Conservation (phyloP, 2,888 invertebrate species). For the Idaea biselata region DNA sequence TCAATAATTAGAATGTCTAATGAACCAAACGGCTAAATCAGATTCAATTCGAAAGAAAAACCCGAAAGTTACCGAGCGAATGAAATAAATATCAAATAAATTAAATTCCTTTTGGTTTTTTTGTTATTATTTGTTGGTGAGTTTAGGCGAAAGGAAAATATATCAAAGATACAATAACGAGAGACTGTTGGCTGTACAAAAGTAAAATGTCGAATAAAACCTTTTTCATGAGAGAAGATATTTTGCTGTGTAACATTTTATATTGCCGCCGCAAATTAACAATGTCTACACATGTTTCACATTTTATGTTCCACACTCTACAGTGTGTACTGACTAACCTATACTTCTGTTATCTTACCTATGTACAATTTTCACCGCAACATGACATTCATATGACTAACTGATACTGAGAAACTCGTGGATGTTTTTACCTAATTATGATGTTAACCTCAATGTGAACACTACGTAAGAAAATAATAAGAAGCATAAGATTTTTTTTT, state of each 20-base stretch:
- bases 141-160: not conserved
- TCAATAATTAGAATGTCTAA: conserved; percentile 21
- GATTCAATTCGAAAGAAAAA: conserved; percentile 13
- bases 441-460: not conserved
- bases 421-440: not conserved
- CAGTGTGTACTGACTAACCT: not conserved
- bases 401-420: not conserved
- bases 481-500: too few species aligned
- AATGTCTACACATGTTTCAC: not conserved
- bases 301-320: not conserved
- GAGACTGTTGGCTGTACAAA: not conserved
- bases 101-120: not conserved
- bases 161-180: not conserved
- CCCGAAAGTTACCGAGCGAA: not conserved
- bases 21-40: conserved; percentile 12
- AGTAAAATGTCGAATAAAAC: not conserved
- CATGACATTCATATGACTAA: not conserved
- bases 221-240: not conserved
- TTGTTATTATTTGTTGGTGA: not conserved
- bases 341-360: not conserved
- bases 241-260: conserved; percentile 1
- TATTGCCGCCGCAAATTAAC: conserved; percentile 1
- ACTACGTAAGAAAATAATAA: not conserved
- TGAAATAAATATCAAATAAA: conserved; percentile 1
- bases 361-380: not conserved